Percentiles rank a stretch among this genome's conserved stretches.
Evolutionary conservation across 2,113 vertebrate species (phyloP).

Genomic region (Neotoma lepida): DNA sequence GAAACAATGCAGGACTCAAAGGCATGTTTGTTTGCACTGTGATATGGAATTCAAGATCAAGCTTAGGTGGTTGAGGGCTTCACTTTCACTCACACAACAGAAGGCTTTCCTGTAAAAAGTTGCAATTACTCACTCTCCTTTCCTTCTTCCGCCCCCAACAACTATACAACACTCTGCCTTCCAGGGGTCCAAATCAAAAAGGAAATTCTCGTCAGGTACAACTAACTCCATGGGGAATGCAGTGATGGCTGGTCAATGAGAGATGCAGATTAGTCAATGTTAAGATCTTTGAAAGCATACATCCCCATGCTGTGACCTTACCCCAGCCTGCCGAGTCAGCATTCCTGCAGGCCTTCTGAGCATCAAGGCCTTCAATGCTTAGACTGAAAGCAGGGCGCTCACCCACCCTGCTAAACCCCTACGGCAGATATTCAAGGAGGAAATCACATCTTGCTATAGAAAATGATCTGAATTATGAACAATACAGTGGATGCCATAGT

Average conservation of each 20-base stretch:
- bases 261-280: neutral
- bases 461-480: conserved; percentile 54
- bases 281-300: neutral
- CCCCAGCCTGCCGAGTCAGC: neutral
- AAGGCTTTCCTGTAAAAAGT: conserved; percentile 48
- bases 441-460: conserved; percentile 8
- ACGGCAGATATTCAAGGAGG: neutral
- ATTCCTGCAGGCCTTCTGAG: neutral
- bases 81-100: conserved; percentile 20
- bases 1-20: conserved; percentile 75
- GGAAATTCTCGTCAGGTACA: neutral
- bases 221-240: neutral
- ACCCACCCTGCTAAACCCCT: neutral
- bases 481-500: neutral
- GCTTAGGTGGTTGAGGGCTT: neutral
- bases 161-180: neutral
- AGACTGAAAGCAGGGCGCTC: neutral
- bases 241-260: neutral
- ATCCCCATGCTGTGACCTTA: neutral
- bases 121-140: conserved; percentile 21
- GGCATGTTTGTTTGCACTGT: conserved; percentile 54
- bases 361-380: conserved; percentile 23
- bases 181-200: neutral
- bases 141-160: conserved; percentile 23
- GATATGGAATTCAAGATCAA: conserved; percentile 22